Conservation (phyloP, 2,113 vertebrate species). For the Serilophus lunatus region DNA sequence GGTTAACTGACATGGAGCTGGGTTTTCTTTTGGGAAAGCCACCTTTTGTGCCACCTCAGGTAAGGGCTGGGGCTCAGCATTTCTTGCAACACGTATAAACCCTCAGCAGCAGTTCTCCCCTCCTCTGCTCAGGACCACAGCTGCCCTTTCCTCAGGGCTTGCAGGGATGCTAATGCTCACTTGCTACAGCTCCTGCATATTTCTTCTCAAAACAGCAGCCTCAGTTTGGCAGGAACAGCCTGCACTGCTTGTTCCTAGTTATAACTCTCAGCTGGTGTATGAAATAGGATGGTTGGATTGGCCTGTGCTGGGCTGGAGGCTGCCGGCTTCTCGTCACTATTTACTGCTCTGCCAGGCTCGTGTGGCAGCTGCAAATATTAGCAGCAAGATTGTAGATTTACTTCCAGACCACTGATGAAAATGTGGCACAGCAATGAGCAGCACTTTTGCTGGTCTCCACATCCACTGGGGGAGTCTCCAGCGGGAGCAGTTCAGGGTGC, state of each 20-base stretch:
- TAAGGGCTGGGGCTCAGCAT: background rate
- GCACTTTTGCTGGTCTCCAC: background rate
- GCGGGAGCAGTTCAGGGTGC: fast-evolving
- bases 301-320: background rate
- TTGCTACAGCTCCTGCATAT: background rate
- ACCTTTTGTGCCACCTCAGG: background rate
- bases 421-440: background rate
- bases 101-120: background rate
- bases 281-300: background rate
- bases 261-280: slow-evolving; percentile 24
- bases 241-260: slow-evolving; percentile 20
- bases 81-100: background rate
- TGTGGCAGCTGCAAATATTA: slow-evolving; percentile 12
- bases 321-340: background rate
- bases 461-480: background rate
- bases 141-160: background rate
- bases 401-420: background rate
- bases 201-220: background rate
- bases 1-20: background rate
- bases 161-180: background rate
- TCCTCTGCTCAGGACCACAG: background rate
- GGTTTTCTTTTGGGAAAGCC: background rate
- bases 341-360: slow-evolving; percentile 36
- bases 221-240: slow-evolving; percentile 26
- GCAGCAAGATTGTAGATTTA: background rate